Evolutionary conservation across 2,888 invertebrate genomes (phyloP).

Genomic region (Dryomyza anilis): DNA sequence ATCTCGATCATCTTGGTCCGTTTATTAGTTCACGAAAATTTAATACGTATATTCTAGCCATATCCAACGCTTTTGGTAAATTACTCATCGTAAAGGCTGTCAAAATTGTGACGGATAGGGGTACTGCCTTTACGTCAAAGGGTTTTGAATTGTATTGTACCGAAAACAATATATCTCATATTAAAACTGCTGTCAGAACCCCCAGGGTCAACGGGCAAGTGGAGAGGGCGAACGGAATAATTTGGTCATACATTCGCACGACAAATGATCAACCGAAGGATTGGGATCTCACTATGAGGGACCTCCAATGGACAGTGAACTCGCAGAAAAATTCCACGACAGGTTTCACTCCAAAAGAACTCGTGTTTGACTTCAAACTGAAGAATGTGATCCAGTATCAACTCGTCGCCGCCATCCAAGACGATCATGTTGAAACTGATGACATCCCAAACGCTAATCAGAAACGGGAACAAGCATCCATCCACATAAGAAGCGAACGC

Average conservation of each 20-base stretch:
- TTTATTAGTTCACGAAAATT: neutral
- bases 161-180: too few relatives aligned
- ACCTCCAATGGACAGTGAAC: conserved; percentile 30
- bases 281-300: conserved; percentile 25
- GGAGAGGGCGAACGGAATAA: conserved; percentile 25
- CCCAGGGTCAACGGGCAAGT: conserved; percentile 35
- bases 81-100: conserved; percentile 29
- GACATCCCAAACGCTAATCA: neutral
- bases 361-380: conserved; percentile 28
- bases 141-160: too few relatives aligned
- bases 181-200: conserved; percentile 27
- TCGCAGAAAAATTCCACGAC: conserved; percentile 26
- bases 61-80: conserved; percentile 31
- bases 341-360: conserved; percentile 28
- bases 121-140: conserved; percentile 39
- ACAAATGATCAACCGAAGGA: conserved; percentile 19
- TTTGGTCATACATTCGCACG: conserved; percentile 36
- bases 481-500: neutral
- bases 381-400: neutral
- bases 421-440: conserved; percentile 5
- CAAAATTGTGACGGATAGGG: conserved; percentile 38
- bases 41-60: conserved; percentile 21
- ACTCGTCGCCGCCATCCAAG: conserved; percentile 16
- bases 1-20: conserved; percentile 32
- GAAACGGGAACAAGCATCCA: neutral